These are phyloP conservation scores for Reinhardtius hippoglossoides DNA, from an alignment of 2,113 vertebrate species.

Conservation along the genomic window DNA sequence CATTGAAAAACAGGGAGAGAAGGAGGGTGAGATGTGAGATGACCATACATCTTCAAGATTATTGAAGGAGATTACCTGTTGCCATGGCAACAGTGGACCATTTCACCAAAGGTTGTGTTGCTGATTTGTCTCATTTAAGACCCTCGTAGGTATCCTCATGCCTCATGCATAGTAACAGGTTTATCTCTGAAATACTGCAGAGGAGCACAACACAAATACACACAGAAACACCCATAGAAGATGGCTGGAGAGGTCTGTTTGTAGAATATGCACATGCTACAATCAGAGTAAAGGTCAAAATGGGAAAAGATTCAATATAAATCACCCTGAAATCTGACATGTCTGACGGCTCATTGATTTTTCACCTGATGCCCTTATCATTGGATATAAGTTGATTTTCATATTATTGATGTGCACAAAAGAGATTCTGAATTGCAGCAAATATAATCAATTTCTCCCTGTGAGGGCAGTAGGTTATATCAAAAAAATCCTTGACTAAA, in stretches of 20 bases:
- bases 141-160: constrained; percentile 34
- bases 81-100: constrained; percentile 63
- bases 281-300: constrained; percentile 44
- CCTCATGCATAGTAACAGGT: constrained; percentile 38
- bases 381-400: constrained; percentile 2
- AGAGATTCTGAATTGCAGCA: constrained; percentile 3
- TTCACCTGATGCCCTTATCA: background rate
- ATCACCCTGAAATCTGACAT: background rate
- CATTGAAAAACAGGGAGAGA: background rate
- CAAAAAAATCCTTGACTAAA: background rate
- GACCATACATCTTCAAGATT: constrained; percentile 28
- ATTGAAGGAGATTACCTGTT: constrained; percentile 47
- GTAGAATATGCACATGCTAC: background rate
- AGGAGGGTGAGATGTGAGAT: background rate
- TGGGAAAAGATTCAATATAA: constrained; percentile 1
- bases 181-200: constrained; percentile 37
- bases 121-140: constrained; percentile 47
- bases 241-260: constrained; percentile 35
- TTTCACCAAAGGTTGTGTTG: constrained; percentile 37
- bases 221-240: background rate
- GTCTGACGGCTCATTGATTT: background rate
- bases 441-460: background rate
- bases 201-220: constrained; percentile 19
- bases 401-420: background rate
- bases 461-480: background rate